phyloP scores from a whole-genome alignment of 92 coral and sea anemone species.

The Porites evermanni region DNA sequence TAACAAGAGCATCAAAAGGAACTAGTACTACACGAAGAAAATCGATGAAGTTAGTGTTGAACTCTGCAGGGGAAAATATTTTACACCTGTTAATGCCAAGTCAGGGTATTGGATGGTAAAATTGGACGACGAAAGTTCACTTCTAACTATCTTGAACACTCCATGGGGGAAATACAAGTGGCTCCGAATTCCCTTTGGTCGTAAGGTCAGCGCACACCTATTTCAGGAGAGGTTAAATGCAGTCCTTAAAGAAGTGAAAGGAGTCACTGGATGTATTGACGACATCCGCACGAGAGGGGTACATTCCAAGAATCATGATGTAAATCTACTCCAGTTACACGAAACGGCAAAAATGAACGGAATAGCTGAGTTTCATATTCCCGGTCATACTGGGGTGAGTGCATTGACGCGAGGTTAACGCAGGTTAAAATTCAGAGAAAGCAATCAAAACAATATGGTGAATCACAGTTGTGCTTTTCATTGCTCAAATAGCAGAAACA shows the following conservation, averaged over 20 bases:
- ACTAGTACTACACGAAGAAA: slow-evolving; percentile 11
- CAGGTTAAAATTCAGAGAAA: neutral
- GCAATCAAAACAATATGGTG: neutral
- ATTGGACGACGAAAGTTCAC: neutral
- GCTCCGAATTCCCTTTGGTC: slow-evolving; percentile 8
- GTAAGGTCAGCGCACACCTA: slow-evolving; percentile 8
- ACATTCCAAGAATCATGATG: slow-evolving; percentile 21
- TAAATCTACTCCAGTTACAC: slow-evolving; percentile 14
- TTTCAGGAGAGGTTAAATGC: slow-evolving; percentile 18
- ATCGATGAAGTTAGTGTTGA: neutral
- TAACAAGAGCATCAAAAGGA: slow-evolving; percentile 21
- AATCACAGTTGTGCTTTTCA: neutral
- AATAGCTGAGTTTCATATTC: neutral
- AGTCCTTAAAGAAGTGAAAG: slow-evolving; percentile 1
- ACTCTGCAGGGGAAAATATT: neutral
- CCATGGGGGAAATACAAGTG: slow-evolving; percentile 13
- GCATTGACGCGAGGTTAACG: neutral
- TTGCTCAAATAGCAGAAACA: neutral
- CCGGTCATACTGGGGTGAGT: neutral
- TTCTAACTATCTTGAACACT: neutral
- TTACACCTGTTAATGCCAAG: slow-evolving; percentile 2
- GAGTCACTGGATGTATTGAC: slow-evolving; percentile 24
- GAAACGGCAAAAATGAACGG: slow-evolving; percentile 28
- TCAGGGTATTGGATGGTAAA: neutral
- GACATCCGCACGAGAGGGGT: slow-evolving; percentile 18